Evolutionary conservation across 2,797 vertebrate genomes (phyloP).

Genomic region (Smutsia gigantea): DNA sequence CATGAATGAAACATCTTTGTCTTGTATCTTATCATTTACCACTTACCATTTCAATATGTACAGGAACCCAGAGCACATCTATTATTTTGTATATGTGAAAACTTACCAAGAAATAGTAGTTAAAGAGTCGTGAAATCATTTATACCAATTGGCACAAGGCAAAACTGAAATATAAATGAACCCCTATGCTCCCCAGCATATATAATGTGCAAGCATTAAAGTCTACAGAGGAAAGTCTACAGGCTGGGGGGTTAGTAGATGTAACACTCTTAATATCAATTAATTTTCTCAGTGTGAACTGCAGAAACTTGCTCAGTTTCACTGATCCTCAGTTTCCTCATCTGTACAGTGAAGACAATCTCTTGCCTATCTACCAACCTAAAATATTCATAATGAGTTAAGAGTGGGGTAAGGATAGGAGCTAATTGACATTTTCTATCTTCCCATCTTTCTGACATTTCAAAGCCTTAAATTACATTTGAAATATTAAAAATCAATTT

Average conservation of each 20-base stretch:
- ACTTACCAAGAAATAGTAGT: neutral
- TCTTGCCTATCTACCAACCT: neutral
- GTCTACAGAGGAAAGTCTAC: neutral
- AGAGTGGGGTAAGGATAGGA: neutral
- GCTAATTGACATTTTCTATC: neutral
- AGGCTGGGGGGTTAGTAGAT: neutral
- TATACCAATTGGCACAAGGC: neutral
- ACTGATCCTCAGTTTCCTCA: neutral
- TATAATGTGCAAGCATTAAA: neutral
- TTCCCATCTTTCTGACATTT: neutral
- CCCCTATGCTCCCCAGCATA: neutral
- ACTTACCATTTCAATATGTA: neutral
- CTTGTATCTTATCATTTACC: neutral
- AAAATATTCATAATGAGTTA: neutral
- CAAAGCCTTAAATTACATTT: neutral
- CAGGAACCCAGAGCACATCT: neutral
- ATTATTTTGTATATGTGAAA: neutral
- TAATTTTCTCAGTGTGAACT: neutral
- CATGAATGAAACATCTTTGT: neutral
- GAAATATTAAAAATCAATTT: neutral
- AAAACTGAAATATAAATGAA: conserved; percentile 17
- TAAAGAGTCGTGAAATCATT: neutral
- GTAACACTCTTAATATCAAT: neutral
- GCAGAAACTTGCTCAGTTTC: neutral
- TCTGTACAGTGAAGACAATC: neutral